A percentile compares a stretch with the other conserved stretches of the same genome.
phyloP scores from a whole-genome alignment of 2,797 vertebrate species.

The Gymnodraco acuticeps region DNA sequence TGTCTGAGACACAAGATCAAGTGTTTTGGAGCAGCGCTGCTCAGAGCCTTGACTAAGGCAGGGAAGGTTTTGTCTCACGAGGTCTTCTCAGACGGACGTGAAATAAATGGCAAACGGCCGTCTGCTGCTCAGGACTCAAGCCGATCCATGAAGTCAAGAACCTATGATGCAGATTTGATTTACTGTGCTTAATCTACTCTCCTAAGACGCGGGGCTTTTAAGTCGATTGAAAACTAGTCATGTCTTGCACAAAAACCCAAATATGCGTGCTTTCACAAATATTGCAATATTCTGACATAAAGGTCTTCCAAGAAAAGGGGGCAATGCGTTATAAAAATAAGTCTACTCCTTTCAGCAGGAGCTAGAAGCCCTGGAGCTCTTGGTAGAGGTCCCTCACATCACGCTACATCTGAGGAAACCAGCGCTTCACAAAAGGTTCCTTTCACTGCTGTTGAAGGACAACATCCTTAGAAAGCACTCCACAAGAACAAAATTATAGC shows the following conservation, averaged over 20 bases:
- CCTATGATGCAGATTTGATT: conserved; percentile 26
- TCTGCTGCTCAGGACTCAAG: background rate
- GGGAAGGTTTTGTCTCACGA: background rate
- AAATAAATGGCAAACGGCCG: background rate
- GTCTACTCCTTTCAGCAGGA: conserved; percentile 38
- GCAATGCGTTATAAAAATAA: conserved; percentile 54
- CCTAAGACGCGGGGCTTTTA: conserved; percentile 18
- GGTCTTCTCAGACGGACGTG: background rate
- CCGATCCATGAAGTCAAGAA: background rate
- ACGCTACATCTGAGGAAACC: conserved; percentile 45
- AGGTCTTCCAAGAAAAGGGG: conserved; percentile 39
- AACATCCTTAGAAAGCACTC: conserved; percentile 54
- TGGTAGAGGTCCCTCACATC: conserved; percentile 43
- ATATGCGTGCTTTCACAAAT: conserved; percentile 9
- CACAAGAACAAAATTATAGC: conserved; percentile 20
- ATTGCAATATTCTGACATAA: conserved; percentile 25
- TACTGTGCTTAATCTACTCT: conserved; percentile 27
- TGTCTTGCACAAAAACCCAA: conserved; percentile 12
- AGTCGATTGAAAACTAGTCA: conserved; percentile 36
- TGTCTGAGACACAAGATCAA: background rate
- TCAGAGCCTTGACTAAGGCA: background rate
- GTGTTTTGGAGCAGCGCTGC: background rate
- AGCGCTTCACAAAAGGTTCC: conserved; percentile 57
- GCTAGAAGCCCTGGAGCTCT: conserved; percentile 48
- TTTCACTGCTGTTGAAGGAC: conserved; percentile 62